These are phyloP conservation scores for Lithobates sylvaticus DNA, from an alignment of 2,797 vertebrate species.

Conservation along the genomic window DNA sequence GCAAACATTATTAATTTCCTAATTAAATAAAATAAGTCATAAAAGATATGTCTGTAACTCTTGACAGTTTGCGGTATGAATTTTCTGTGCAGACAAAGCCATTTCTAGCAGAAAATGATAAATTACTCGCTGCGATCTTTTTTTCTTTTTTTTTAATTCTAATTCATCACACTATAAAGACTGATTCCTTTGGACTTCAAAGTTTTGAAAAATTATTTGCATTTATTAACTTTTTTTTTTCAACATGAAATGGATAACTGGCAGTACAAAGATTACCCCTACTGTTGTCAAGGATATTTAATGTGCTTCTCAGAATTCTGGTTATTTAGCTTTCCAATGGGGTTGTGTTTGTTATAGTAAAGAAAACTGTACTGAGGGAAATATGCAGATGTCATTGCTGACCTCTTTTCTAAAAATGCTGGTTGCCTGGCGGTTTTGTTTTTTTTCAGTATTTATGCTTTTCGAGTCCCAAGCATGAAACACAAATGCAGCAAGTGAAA, in stretches of 20 bases:
- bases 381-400: no score
- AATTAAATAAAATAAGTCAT: conserved; percentile 73
- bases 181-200: conserved; percentile 63
- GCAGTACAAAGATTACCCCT: background rate
- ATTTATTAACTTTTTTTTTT: conserved; percentile 56
- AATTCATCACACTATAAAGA: conserved; percentile 58
- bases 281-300: no score
- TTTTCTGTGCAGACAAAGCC: conserved; percentile 66
- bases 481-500: no score
- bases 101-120: conserved; percentile 70
- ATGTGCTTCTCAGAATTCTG: no score
- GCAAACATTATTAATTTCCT: conserved; percentile 71
- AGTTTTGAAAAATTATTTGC: conserved; percentile 65
- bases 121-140: conserved; percentile 61
- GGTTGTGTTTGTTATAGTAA: no score
- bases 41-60: conserved; percentile 69
- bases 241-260: conserved; percentile 11
- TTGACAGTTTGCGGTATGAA: conserved; percentile 66
- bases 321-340: no score
- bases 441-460: no score
- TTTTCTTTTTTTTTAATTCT: conserved; percentile 45
- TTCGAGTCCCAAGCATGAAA: no score
- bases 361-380: no score
- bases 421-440: no score
- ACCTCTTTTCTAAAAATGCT: no score